Evolutionary conservation across 1,140 invertebrate species (phyloP), one percentile per base, ranked within the genome.

Genomic region (Neotoxoptera formosana): DNA sequence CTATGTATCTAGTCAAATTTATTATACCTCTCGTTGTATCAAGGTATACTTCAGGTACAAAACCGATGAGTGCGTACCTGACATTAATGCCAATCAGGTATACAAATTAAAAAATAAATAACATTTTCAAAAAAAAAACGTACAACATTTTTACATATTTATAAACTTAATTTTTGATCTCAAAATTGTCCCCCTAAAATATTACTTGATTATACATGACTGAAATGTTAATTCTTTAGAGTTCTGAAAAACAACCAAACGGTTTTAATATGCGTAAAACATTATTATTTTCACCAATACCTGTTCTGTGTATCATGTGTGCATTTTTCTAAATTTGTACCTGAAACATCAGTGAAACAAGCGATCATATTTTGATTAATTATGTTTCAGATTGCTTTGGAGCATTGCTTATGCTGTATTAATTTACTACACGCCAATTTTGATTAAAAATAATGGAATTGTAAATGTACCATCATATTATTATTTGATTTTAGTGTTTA

Each of bases 21-120:
- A 56, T 84, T 17, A 3, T 53, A 8, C 81, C 91, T 25, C 6
- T 92, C 8, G 25, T 51, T 20, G 25, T 84, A 8, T 48, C 81
- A 14, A 92, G 56, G 53, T 92, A 53, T 34, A 92, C 81, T 14
- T 41, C 81, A 36, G 21, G 91, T 9, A 1, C 91, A 17, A 86
- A 84, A 93, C 91, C 91, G 34, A 93, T 93, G 91, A 93, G n/a
- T 41, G 17, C 25, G 0, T 84, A 83, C 30, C 4, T 93, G 9
- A 86, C 30, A 4, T 7, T 41, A n/a, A 53, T 21, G 17, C 91
- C 91, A 36, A 30, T 93, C 9, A 93, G 81, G 91, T 93, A 93
- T 45, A 8, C 11, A 25, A 25, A 25, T 45, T 21, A n/a, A 67
- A 67, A 67, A 25, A n/a, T 7, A 67, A n/a, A n/a, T 30, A 30